Evolutionary conservation across 2,113 vertebrate species (phyloP).

Genomic region (Nesoenas mayeri): DNA sequence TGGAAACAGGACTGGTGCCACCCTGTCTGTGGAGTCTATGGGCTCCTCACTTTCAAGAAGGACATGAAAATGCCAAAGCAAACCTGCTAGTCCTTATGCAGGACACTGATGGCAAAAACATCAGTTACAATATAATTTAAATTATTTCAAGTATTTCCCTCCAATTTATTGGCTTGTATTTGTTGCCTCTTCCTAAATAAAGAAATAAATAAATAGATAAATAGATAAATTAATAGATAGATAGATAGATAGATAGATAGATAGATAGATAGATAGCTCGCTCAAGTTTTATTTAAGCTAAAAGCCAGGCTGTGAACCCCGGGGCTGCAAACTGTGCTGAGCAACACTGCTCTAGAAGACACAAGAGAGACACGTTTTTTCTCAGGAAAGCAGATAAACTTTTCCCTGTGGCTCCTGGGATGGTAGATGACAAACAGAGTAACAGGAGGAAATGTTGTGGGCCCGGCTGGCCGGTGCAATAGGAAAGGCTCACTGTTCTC

Average conservation of each 20-base stretch:
- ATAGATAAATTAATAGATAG: neutral
- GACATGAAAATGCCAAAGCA: neutral
- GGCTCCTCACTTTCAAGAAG: too few species aligned
- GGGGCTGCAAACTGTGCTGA: neutral
- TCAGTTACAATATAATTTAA: neutral
- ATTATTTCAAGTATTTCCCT: neutral
- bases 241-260: neutral
- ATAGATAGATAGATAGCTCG: neutral
- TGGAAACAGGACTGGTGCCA: neutral
- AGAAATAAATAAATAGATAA: neutral
- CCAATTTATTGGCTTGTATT: neutral
- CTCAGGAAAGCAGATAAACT: neutral
- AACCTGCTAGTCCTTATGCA: neutral
- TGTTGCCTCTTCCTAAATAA: neutral
- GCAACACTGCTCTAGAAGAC: neutral
- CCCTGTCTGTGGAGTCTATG: neutral
- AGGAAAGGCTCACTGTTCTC: neutral
- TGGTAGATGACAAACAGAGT: neutral
- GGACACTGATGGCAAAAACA: neutral
- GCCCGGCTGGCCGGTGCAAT: neutral
- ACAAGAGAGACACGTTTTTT: neutral
- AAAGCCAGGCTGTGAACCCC: neutral
- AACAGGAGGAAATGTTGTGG: neutral
- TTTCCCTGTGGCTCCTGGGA: neutral
- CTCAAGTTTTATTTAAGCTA: neutral